Conservation (phyloP, 2,888 invertebrate genomes). For the Biston betularia region DNA sequence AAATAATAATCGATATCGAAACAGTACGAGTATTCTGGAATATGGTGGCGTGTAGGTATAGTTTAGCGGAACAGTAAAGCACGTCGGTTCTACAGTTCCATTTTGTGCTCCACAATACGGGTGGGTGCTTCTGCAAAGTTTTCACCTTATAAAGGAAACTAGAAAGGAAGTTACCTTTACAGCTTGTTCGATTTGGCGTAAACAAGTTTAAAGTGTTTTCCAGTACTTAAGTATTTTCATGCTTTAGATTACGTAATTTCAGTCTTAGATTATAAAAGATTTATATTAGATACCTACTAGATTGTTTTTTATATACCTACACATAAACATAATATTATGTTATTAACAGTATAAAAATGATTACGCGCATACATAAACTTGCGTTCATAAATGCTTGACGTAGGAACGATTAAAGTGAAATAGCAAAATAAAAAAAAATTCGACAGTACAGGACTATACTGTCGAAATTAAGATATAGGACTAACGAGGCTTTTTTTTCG, state of each 20-base stretch:
- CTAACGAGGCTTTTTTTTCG: too few species aligned
- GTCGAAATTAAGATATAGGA: too few species aligned
- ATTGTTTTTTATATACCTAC: too few species aligned
- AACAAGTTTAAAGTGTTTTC: neutral
- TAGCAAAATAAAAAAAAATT: too few species aligned
- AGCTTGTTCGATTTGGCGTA: neutral
- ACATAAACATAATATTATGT: too few species aligned
- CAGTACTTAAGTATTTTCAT: neutral
- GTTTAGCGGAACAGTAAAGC: constrained; percentile 48
- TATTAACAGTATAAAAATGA: too few species aligned
- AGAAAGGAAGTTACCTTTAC: constrained; percentile 7
- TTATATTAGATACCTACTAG: too few species aligned
- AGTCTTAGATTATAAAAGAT: neutral
- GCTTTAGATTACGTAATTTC: too few species aligned
- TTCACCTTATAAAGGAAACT: constrained; percentile 13
- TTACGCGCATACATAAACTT: too few species aligned
- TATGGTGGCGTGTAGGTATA: constrained; percentile 46
- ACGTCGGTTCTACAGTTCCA: constrained; percentile 49
- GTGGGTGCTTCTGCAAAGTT: constrained; percentile 18
- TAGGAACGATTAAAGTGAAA: too few species aligned
- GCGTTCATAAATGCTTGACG: too few species aligned
- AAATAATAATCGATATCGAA: constrained; percentile 1
- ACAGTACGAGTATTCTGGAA: constrained; percentile 45
- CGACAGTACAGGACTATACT: too few species aligned
- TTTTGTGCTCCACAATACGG: constrained; percentile 39